Evolutionary conservation across 2,113 vertebrate species (phyloP), one percentile per base, ranked within the genome.

Genomic region (Arizona elegans): DNA sequence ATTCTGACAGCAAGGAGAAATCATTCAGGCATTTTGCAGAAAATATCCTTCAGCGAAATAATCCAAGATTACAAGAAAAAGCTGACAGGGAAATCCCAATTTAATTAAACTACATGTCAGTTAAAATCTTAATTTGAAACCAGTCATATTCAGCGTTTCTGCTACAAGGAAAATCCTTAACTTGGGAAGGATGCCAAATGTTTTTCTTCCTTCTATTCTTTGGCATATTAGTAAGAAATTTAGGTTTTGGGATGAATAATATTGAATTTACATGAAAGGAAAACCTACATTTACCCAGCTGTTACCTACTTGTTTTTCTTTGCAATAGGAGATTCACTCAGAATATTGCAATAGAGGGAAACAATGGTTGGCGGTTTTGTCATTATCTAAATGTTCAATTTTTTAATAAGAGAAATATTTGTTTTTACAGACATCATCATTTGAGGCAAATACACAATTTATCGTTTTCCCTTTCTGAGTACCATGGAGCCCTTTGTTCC

Each of bases 41-140:
- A 43, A n/a, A 86, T 13, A 58, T 95, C 70, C 93, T 38, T 24
- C 15, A 24, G 1, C 11, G 29, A 70, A 58, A 50, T 29, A 50
- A 59, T 52, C 52, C 24, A 26, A 62, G 24, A 50, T 89, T 0
- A 0, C 19, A 90, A 65, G 94, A 92, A 70, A 91, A 19, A 92
- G 90, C 88, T n/a, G 47, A 86, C 33, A 93, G 94, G 56, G 17
- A 92, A 94, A 95, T 92, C 90, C 8, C 0, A 55, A 3, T 93
- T 94, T 93, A 55, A 93, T 8, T 89, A 59, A 81, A 43, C 33
- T 81, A 81, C 75, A 43, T 43, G 17, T 43, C 75, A 81, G 21
- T 81, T 81, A 81, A 81, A 81, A 87, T 2, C 0, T 1, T 92
- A 91, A 93, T 92, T 87, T n/a, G 43, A 88, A 88, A 89, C 47